Percentiles rank a stretch among this genome's conserved stretches.
Evolutionary conservation across 2,797 vertebrate genomes (phyloP).

Genomic region (Crax fasciolata): DNA sequence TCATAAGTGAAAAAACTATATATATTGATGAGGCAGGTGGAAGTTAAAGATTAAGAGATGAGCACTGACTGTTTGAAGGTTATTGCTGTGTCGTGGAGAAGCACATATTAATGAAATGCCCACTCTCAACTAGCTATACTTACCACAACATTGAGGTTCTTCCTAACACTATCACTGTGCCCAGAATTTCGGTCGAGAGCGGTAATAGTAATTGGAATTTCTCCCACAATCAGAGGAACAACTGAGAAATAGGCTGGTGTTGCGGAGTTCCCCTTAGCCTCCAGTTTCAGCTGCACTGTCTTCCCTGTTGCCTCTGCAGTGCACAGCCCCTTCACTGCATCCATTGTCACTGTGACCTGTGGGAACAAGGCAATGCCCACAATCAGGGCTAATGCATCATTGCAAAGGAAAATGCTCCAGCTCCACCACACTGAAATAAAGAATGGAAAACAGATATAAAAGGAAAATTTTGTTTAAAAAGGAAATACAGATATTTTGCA

Average conservation of each 20-base stretch:
- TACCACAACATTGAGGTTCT: conserved; percentile 80
- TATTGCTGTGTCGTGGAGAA: not conserved
- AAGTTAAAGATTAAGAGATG: not conserved
- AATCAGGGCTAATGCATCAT: not conserved
- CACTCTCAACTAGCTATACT: not conserved
- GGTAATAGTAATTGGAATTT: conserved; percentile 76
- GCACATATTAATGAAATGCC: accelerated
- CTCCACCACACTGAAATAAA: not conserved
- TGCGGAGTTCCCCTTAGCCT: conserved; percentile 72
- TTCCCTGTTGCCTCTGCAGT: not conserved
- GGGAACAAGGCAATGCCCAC: not conserved
- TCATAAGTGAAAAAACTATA: not conserved
- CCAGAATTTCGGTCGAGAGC: not conserved
- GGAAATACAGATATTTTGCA: not conserved
- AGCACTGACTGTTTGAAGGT: not conserved
- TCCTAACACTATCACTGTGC: conserved; percentile 66
- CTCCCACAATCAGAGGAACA: conserved; percentile 76
- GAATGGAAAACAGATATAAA: not conserved
- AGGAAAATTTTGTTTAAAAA: not conserved
- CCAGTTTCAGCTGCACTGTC: conserved; percentile 36
- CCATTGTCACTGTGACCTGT: conserved; percentile 74
- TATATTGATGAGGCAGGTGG: not conserved
- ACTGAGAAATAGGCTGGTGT: conserved; percentile 79
- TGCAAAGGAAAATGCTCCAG: not conserved
- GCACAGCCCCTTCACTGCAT: conserved; percentile 70